Evolutionary conservation across 1,140 invertebrate species (phyloP), one percentile per base, ranked within the genome.

Genomic region (Parapsyche elsis): DNA sequence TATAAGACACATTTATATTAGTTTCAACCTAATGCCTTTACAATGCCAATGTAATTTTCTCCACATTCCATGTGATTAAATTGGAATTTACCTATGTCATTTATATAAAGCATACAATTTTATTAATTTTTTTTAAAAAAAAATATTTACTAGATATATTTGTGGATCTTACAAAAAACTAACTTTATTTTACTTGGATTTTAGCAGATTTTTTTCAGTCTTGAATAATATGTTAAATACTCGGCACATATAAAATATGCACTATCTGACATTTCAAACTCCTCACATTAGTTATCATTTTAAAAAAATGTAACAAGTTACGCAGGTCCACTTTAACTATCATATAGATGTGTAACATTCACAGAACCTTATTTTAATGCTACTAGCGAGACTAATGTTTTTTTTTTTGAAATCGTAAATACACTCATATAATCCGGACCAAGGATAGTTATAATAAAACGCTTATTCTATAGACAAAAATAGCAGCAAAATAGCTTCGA

Each of bases 141-240:
- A 67, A 67, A 67, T 67, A 67, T 67, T 67, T 26, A 67, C 64
- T 67, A 38, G 30, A 38, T 38, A 67, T 67, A 26, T 67, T 67
- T 67, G 64, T 67, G 64, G 24, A 67, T 67, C 64, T 67, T 67
- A 67, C 64, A 26, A 67, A 67, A 67, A 67, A 12, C 64, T 67
- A 67, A 67, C 10, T 26, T 67, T 30, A 67, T 67, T 67, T 26
- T 67, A 64, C 16, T 77, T 80, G 61, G 19, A 45, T 79, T 77
- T 78, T 71, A 80, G 71, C 61, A 76, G 77, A 76, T 70, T 61
- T 67, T 61, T 67, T 67, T 80, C 81, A 82, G 81, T 82, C 81
- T 80, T 80, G 78, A 78, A 78, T 78, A 80, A 16, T 81, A 78
- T 67, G 64, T 67, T 24, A 67, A 76, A 78, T 74, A 81, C 21